Conservation (phyloP, 2,888 invertebrate species). For the Myopa tessellatipennis region DNA sequence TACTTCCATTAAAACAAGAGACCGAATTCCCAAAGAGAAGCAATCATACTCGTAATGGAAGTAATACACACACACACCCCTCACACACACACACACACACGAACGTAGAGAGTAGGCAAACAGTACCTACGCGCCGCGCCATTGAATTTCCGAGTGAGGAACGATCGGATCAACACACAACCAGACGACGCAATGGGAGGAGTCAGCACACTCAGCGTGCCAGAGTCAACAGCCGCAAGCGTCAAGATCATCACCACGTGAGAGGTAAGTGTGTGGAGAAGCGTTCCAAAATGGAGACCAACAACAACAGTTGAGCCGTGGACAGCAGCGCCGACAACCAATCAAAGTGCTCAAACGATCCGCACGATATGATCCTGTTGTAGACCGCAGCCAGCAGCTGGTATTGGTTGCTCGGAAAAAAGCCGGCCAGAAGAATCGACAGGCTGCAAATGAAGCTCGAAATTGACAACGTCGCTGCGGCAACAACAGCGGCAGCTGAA, state of each 20-base stretch:
- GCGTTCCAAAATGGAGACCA: constrained; percentile 64
- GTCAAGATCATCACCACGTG: constrained; percentile 54
- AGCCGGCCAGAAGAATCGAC: constrained; percentile 29
- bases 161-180: not conserved
- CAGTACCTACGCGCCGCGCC: constrained; percentile 8
- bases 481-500: constrained; percentile 2
- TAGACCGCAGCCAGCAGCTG: constrained; percentile 7
- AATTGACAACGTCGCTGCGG: constrained; percentile 22
- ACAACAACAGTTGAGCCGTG: constrained; percentile 26
- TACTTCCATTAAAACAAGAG: constrained; percentile 52
- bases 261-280: constrained; percentile 50
- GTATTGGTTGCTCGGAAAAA: constrained; percentile 15
- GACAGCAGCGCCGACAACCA: constrained; percentile 15
- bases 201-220: constrained; percentile 50
- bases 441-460: constrained; percentile 31
- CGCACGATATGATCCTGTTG: constrained; percentile 38
- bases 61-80: too few relatives aligned
- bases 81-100: too few relatives aligned
- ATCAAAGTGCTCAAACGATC: constrained; percentile 25
- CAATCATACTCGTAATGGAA: not conserved
- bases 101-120: too few relatives aligned
- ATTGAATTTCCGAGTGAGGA: not conserved
- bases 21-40: not conserved
- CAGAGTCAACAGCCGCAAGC: constrained; percentile 55
- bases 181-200: constrained; percentile 46